Conservation (phyloP, 2,113 vertebrate genomes). For the Elaphurus davidianus region DNA sequence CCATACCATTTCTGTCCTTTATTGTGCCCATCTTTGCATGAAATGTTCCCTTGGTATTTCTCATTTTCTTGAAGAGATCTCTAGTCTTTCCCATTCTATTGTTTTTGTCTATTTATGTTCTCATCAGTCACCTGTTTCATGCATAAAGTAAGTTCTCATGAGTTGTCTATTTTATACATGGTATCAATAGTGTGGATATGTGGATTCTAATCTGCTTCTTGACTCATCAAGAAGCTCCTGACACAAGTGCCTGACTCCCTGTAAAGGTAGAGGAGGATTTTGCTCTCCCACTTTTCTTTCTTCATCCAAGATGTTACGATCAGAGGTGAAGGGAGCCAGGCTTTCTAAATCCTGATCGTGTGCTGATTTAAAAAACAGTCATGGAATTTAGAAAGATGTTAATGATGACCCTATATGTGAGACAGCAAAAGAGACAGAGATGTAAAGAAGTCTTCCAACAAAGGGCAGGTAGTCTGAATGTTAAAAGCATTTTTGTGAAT, state of each 20-base stretch:
- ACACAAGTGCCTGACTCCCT: rapidly evolving
- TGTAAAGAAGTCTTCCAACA: neutral
- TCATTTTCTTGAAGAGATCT: too few species aligned
- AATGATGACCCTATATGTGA: too few species aligned
- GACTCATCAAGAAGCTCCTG: rapidly evolving
- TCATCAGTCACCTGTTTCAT: rapidly evolving
- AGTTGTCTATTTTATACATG: neutral
- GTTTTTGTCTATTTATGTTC: too few species aligned
- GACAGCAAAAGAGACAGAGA: too few species aligned
- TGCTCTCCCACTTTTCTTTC: rapidly evolving
- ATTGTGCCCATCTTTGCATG: too few species aligned
- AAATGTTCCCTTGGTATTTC: too few species aligned
- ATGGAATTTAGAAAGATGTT: too few species aligned
- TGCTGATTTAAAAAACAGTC: neutral
- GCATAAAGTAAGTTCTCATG: rapidly evolving
- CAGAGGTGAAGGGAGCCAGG: neutral
- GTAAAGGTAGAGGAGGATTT: rapidly evolving
- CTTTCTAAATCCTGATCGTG: rapidly evolving
- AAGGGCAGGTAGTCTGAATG: neutral
- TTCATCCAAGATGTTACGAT: rapidly evolving
- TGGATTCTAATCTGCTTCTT: neutral
- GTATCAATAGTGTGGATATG: neutral
- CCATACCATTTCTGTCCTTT: too few species aligned
- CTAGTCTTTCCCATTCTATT: too few species aligned
- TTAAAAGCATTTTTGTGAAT: neutral